Percentiles rank a stretch among this genome's conserved stretches.
Conservation (phyloP, 2,888 invertebrate genomes). For the Neoscelio sp. region DNA sequence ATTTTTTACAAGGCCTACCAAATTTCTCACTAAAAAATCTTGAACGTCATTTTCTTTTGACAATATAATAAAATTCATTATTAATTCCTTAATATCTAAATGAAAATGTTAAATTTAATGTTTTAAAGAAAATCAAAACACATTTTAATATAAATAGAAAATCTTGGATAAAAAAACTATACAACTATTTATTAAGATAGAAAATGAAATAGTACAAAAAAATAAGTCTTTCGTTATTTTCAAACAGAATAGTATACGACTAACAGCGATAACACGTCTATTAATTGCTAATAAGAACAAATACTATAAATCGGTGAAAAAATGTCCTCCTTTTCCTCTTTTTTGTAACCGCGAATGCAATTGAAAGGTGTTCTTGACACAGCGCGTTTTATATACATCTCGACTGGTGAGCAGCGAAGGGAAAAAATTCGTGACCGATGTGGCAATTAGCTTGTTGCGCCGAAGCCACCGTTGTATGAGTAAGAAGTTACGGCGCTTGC, state of each 20-base stretch:
- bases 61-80: no score
- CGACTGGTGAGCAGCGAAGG: constrained; percentile 17
- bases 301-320: constrained; percentile 28
- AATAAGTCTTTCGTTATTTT: neutral
- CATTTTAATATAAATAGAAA: no score
- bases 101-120: no score
- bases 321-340: constrained; percentile 26
- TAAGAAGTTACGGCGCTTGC: constrained; percentile 61
- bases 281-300: constrained; percentile 24
- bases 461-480: constrained; percentile 54
- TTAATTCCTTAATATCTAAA: no score
- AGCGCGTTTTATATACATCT: constrained; percentile 43
- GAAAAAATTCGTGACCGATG: constrained; percentile 71
- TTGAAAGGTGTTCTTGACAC: constrained; percentile 50
- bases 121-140: no score
- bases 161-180: no score
- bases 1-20: no score
- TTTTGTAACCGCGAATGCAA: constrained; percentile 16
- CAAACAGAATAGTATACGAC: neutral
- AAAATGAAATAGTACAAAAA: no score
- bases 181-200: no score
- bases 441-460: constrained; percentile 72
- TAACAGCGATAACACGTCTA: constrained; percentile 9
- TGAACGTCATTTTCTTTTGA: no score
- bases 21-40: no score